phyloP scores from a whole-genome alignment of 2,113 vertebrate genomes.

The Ondatra zibethicus region DNA sequence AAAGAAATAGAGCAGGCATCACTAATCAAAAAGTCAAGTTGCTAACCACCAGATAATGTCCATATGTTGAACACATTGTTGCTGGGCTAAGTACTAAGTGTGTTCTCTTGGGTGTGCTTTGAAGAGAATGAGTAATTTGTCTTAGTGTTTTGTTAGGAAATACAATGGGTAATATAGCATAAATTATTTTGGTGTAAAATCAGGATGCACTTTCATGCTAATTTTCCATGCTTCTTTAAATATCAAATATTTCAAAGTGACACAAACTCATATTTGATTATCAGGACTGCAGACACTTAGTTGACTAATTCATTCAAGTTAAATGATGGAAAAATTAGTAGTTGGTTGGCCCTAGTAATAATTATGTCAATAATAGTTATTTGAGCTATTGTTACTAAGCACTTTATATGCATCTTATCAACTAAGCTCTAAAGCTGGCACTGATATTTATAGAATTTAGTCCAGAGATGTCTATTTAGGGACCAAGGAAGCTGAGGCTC shows the following conservation, averaged over 20 bases:
- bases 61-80: conserved; percentile 10
- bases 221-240: conserved; percentile 29
- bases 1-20: conserved; percentile 49
- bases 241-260: conserved; percentile 29
- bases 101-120: conserved; percentile 37
- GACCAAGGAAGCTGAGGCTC: not conserved
- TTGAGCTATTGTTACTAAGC: not conserved
- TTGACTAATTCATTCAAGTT: not conserved
- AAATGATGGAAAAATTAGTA: not conserved
- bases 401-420: not conserved
- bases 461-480: conserved; percentile 3
- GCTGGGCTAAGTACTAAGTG: conserved; percentile 50
- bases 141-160: conserved; percentile 46
- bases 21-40: conserved; percentile 50
- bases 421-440: not conserved
- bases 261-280: conserved; percentile 25
- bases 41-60: conserved; percentile 57
- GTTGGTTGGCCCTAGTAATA: not conserved
- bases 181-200: conserved; percentile 38
- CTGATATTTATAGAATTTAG: conserved; percentile 8
- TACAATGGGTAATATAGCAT: not conserved
- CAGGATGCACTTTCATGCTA: not conserved
- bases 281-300: conserved; percentile 48
- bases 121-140: conserved; percentile 41
- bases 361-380: not conserved